These are phyloP conservation scores for Ethmia dodecea DNA, from an alignment of 2,888 invertebrate species.

Conservation along the genomic window DNA sequence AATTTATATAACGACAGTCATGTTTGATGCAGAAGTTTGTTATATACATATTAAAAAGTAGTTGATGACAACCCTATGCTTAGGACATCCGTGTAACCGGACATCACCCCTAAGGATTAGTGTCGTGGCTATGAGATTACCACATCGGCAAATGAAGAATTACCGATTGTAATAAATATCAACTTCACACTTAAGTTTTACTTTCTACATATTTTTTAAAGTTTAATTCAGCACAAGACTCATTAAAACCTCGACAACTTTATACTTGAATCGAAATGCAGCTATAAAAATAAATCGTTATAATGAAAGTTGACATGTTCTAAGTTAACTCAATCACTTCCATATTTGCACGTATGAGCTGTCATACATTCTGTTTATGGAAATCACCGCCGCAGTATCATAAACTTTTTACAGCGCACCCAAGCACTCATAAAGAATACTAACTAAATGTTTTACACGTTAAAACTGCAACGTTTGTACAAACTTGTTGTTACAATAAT, in stretches of 20 bases:
- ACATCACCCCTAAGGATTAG: constrained; percentile 75
- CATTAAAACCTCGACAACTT: too few species aligned
- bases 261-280: too few species aligned
- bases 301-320: too few species aligned
- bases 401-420: constrained; percentile 37
- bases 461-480: constrained; percentile 33
- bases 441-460: constrained; percentile 29
- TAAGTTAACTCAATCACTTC: too few species aligned
- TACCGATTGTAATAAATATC: constrained; percentile 59
- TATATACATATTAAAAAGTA: too few species aligned
- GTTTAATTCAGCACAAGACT: too few species aligned
- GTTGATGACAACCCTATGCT: constrained; percentile 48
- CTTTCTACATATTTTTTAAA: neutral
- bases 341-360: too few species aligned
- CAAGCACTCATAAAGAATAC: constrained; percentile 34
- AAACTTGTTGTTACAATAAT: constrained; percentile 35
- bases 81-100: constrained; percentile 51
- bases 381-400: constrained; percentile 31
- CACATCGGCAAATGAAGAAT: constrained; percentile 75
- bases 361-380: constrained; percentile 27
- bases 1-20: too few species aligned
- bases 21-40: too few species aligned
- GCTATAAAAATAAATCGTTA: too few species aligned
- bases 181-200: neutral
- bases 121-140: constrained; percentile 72